Conservation (phyloP, 2,797 vertebrate species). For the Masticophis lateralis region DNA sequence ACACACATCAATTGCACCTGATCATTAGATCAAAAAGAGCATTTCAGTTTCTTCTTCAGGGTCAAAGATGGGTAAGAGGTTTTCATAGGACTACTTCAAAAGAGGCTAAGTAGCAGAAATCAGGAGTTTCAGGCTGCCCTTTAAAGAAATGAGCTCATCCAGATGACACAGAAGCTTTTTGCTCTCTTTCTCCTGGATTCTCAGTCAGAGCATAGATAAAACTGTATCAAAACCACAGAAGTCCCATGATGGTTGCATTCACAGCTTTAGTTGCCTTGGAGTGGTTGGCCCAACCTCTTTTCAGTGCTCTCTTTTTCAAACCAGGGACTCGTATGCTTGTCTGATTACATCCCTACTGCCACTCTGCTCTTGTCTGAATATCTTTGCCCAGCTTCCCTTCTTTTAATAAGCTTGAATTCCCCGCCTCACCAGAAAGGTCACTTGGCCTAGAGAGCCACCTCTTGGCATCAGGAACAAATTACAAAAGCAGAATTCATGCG, state of each 20-base stretch:
- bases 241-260: not conserved
- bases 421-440: slow-evolving; percentile 32
- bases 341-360: not conserved
- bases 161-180: not conserved
- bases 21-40: not conserved
- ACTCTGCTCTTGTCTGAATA: not conserved
- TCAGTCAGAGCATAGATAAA: not conserved
- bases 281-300: not conserved
- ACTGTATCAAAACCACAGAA: not conserved
- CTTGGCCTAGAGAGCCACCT: slow-evolving; percentile 21
- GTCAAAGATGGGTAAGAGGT: not conserved
- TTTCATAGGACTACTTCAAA: not conserved
- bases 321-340: not conserved
- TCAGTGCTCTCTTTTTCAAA: not conserved
- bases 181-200: not conserved
- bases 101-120: not conserved
- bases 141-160: not conserved
- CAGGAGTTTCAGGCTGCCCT: not conserved
- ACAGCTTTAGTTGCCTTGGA: not conserved
- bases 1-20: not conserved
- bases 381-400: slow-evolving; percentile 28
- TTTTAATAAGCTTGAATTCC: slow-evolving; percentile 52
- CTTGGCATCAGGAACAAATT: not conserved
- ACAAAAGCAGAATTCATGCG: not conserved
- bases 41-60: not conserved